Evolutionary conservation across 2,113 vertebrate genomes (phyloP), one percentile per base, ranked within the genome.

Genomic region (Cromileptes altivelis): DNA sequence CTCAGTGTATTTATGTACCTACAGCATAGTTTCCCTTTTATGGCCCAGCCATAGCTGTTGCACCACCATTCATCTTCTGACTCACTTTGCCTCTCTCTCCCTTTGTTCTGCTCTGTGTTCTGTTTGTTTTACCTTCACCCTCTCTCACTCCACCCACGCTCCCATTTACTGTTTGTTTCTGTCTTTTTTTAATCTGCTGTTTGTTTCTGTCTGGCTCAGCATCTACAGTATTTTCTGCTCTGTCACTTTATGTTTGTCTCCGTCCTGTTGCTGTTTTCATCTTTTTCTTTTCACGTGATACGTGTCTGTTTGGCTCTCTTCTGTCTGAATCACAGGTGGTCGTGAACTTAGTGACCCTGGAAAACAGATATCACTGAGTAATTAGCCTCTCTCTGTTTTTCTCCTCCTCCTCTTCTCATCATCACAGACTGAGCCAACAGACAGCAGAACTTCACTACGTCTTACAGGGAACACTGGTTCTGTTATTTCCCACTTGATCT

Each of bases 11-110:
- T 93, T 88, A 89, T 88, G 87, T 85, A 88, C 78, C 84, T 90
- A 63, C 83, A 74, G 82, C 88, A 93, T 90, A 91, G 83, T 81
- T 94, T 92, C 67, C 89, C 91, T 93, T 93, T 87, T 93, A 93
- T 89, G 91, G 91, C 37, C 40, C 45, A 75, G 60, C 78, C 62
- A 78, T 88, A 78, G 76, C 82, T 73, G 76, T 65, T 57, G 53
- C 61, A 47, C 40, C 65, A 70, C 11, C 70, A 81, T 92, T 82
- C 45, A 84, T 91, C 90, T 84, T 91, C 68, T 78, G 85, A 82
- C 78, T 90, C 83, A 75, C 80, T 74, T 81, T 85, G 70, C 50
- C 21, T 76, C 45, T 82, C 49, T 70, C 42, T 40, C 7, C 12
- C 55, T 47, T 81, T 70, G 21, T 80, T 84, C 69, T 82, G 53